A percentile compares a stretch with the other conserved stretches of the same genome.
phyloP scores from a whole-genome alignment of 1,140 invertebrate genomes.

The Drosophila murphyi region DNA sequence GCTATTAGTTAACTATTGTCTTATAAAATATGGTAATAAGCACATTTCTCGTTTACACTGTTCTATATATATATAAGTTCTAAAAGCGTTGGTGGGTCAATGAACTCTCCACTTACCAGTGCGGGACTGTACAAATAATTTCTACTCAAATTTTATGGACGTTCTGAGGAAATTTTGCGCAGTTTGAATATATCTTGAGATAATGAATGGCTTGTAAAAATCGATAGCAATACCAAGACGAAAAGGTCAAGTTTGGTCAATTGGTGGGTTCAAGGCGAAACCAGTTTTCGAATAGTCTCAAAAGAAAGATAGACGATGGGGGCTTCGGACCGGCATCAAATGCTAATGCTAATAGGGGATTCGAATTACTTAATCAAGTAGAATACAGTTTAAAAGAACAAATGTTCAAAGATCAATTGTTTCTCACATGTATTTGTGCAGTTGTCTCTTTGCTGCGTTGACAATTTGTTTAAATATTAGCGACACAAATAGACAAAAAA shows the following conservation, averaged over 20 bases:
- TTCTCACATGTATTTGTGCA: slow-evolving; percentile 43
- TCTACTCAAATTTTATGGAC: slow-evolving; percentile 16
- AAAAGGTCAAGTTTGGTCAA: slow-evolving; percentile 63
- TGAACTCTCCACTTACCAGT: slow-evolving; percentile 43
- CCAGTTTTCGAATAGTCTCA: slow-evolving; percentile 41
- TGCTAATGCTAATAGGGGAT: slow-evolving; percentile 1
- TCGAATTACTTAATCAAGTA: background rate
- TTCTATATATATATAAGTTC: slow-evolving; percentile 12
- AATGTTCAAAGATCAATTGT: slow-evolving; percentile 18
- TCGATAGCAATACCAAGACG: slow-evolving; percentile 24
- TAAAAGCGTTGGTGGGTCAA: slow-evolving; percentile 54
- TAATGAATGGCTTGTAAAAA: background rate
- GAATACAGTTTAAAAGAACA: slow-evolving; percentile 11
- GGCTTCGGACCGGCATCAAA: slow-evolving; percentile 10
- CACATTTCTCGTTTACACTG: slow-evolving; percentile 27
- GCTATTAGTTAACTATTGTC: too few relatives aligned
- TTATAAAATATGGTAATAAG: too few relatives aligned
- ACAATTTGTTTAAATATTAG: slow-evolving; percentile 60
- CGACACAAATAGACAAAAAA: slow-evolving; percentile 67
- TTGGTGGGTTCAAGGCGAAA: slow-evolving; percentile 59
- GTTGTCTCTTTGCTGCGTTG: slow-evolving; percentile 37
- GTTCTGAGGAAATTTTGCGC: slow-evolving; percentile 13
- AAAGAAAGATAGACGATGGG: slow-evolving; percentile 14
- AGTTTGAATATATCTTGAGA: slow-evolving; percentile 17
- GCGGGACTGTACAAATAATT: slow-evolving; percentile 10